phyloP scores from a whole-genome alignment of 2,888 invertebrate genomes.

The Athripsodes cinereus region DNA sequence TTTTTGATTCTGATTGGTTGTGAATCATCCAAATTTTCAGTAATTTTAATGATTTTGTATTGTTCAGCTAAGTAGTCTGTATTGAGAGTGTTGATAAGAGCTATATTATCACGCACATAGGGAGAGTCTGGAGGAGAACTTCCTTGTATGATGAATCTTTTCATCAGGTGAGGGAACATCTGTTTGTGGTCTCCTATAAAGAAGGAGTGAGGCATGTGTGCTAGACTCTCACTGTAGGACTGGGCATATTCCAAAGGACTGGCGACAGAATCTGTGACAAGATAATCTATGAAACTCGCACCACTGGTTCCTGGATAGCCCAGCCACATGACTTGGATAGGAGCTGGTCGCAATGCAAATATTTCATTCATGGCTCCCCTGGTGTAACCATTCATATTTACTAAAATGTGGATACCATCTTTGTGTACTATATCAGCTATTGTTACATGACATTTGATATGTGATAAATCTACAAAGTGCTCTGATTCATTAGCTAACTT shows the following conservation, averaged over 20 bases:
- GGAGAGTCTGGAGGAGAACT: too few relatives aligned
- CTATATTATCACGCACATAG: background rate
- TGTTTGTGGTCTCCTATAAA: conserved; percentile 91
- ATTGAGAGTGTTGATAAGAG: background rate
- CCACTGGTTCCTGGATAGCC: conserved; percentile 93
- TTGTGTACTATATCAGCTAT: conserved; percentile 82
- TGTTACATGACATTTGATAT: conserved; percentile 81
- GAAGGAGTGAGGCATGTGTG: conserved; percentile 89
- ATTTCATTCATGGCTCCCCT: conserved; percentile 94
- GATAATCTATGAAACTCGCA: conserved; percentile 91
- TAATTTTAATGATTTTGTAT: too few relatives aligned
- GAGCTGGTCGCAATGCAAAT: conserved; percentile 84
- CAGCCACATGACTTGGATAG: conserved; percentile 91
- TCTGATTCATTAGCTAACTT: conserved; percentile 82
- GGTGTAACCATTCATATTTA: conserved; percentile 95
- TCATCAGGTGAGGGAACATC: conserved; percentile 89
- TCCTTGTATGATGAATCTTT: conserved; percentile 47
- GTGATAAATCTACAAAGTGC: conserved; percentile 85
- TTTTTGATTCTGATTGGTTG: background rate
- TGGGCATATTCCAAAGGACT: conserved; percentile 72
- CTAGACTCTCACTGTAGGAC: conserved; percentile 88
- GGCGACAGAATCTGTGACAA: conserved; percentile 82
- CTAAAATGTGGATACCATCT: conserved; percentile 86
- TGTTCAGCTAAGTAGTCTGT: background rate
- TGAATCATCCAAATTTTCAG: background rate